phyloP scores from a whole-genome alignment of 1,140 invertebrate species.

The Drosophila trapezifrons region DNA sequence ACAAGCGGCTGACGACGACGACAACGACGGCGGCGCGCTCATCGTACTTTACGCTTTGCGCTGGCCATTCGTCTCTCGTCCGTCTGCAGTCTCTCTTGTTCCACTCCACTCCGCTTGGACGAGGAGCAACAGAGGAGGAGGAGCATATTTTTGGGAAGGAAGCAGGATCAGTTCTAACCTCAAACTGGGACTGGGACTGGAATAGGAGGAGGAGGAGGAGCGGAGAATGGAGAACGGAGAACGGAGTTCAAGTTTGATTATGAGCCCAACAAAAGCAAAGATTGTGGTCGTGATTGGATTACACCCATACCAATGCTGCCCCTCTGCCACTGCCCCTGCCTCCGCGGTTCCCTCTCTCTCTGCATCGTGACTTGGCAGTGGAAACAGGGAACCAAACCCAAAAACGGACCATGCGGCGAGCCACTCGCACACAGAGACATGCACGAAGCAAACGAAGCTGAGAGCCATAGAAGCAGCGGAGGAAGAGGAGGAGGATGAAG shows the following conservation, averaged over 20 bases:
- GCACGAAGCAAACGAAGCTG: slow-evolving; percentile 8
- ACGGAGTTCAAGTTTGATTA: slow-evolving; percentile 42
- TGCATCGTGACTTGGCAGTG: slow-evolving; percentile 52
- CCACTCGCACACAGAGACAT: slow-evolving; percentile 32
- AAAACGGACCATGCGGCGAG: slow-evolving; percentile 42
- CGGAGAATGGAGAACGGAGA: slow-evolving; percentile 6
- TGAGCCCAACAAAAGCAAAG: slow-evolving; percentile 31
- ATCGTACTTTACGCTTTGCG: slow-evolving; percentile 51
- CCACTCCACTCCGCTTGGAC: slow-evolving; percentile 11
- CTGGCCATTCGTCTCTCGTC: slow-evolving; percentile 45
- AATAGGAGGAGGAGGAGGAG: slow-evolving; percentile 8
- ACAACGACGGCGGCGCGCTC: slow-evolving; percentile 34
- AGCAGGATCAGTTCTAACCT: slow-evolving; percentile 55
- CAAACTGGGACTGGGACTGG: slow-evolving; percentile 30
- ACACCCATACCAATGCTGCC: slow-evolving; percentile 30
- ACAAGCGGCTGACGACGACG: neutral
- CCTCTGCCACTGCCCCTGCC: neutral
- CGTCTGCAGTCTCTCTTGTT: slow-evolving; percentile 11
- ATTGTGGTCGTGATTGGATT: slow-evolving; percentile 44
- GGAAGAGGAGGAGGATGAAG: slow-evolving; percentile 6
- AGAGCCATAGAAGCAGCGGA: slow-evolving; percentile 19
- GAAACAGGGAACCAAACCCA: slow-evolving; percentile 38
- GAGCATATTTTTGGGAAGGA: slow-evolving; percentile 23
- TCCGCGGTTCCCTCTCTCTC: slow-evolving; percentile 10
- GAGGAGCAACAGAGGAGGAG: slow-evolving; percentile 6